A percentile compares a stretch with the other conserved stretches of the same genome.
These are phyloP conservation scores for Hoplostethus atlanticus DNA, from an alignment of 2,797 vertebrate genomes.

Conservation along the genomic window DNA sequence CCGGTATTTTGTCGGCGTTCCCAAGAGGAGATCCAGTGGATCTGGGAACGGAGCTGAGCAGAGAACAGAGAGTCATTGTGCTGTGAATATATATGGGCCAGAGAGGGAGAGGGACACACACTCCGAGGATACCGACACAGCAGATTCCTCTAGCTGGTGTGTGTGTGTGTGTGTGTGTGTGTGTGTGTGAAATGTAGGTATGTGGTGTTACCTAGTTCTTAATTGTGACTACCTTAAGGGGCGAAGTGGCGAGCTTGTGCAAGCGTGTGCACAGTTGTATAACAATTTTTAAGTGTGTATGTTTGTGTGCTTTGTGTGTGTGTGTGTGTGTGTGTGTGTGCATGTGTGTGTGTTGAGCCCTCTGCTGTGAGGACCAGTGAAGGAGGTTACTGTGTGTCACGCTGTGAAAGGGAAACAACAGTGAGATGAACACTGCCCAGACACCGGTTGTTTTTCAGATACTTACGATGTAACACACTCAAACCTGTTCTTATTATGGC, in stretches of 20 bases:
- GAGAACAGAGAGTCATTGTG: constrained; percentile 49
- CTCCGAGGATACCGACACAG: constrained; percentile 42
- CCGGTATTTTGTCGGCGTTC: constrained; percentile 17
- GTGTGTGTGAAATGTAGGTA: not conserved
- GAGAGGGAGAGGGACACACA: constrained; percentile 2
- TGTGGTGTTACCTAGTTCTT: too few relatives aligned
- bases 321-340: constrained; percentile 14
- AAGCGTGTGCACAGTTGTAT: not conserved
- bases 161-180: constrained; percentile 11
- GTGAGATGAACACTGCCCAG: constrained; percentile 23
- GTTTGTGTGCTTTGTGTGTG: not conserved
- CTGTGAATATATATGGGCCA: constrained; percentile 42
- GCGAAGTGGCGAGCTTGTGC: not conserved
- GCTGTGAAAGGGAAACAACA: not conserved
- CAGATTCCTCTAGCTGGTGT: constrained; percentile 35
- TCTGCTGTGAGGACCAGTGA: constrained; percentile 25
- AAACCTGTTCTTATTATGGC: constrained; percentile 7
- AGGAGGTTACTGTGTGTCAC: constrained; percentile 26
- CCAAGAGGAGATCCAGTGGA: constrained; percentile 23
- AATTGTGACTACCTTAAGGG: too few relatives aligned
- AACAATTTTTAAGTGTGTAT: not conserved
- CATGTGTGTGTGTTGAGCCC: not conserved
- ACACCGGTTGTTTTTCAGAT: constrained; percentile 26
- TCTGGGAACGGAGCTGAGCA: constrained; percentile 32
- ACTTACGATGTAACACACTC: constrained; percentile 39